These are phyloP conservation scores for Drosophila glabriapex DNA, from an alignment of 2,888 invertebrate species.

Conservation along the genomic window DNA sequence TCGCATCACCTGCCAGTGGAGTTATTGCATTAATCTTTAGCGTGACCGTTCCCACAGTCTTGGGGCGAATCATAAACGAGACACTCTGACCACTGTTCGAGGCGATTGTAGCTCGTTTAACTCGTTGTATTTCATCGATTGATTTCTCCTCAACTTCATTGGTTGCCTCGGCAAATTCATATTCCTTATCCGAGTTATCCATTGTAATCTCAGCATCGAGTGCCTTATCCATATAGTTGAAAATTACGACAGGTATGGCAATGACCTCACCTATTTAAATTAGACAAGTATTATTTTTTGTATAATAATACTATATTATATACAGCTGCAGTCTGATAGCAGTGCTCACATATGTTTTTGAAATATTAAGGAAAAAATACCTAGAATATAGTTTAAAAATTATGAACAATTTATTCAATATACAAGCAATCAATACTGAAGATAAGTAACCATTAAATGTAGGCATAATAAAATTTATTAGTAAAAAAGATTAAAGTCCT, in stretches of 20 bases:
- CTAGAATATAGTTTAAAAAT: background rate
- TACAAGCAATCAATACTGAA: too few species aligned
- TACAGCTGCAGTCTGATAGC: background rate
- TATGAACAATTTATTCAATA: too few species aligned
- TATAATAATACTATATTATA: background rate
- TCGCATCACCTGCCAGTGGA: conserved; percentile 91
- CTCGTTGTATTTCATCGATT: conserved; percentile 85
- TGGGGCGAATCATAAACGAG: conserved; percentile 93
- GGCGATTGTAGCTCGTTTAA: conserved; percentile 87
- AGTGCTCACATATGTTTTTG: too few species aligned
- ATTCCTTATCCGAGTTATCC: conserved; percentile 92
- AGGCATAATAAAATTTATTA: too few species aligned
- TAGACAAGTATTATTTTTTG: background rate
- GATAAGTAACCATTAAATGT: too few species aligned
- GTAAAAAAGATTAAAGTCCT: background rate
- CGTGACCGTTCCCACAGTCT: conserved; percentile 89
- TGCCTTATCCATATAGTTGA: conserved; percentile 93
- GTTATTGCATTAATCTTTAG: conserved; percentile 92
- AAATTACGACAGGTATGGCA: conserved; percentile 94
- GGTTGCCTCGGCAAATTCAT: conserved; percentile 92
- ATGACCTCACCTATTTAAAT: conserved; percentile 91
- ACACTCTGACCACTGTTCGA: conserved; percentile 92
- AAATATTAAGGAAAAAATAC: too few species aligned
- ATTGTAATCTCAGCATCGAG: conserved; percentile 93
- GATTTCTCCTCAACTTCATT: conserved; percentile 90